phyloP scores from a whole-genome alignment of 2,113 vertebrate genomes.

The Lasiurus borealis region DNA sequence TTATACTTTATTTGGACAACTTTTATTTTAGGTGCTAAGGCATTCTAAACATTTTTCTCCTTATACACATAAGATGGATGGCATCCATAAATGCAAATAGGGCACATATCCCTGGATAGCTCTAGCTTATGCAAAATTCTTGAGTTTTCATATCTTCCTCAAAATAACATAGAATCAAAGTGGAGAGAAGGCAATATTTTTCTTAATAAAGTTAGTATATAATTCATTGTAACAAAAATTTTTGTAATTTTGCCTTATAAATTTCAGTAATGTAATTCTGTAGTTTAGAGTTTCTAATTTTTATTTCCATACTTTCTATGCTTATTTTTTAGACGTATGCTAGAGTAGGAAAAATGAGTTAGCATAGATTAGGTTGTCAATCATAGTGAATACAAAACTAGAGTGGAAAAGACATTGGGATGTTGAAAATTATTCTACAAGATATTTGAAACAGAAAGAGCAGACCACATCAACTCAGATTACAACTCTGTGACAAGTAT shows the following conservation, averaged over 20 bases:
- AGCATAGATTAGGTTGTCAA: background rate
- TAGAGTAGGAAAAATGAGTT: background rate
- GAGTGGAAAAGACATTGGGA: background rate
- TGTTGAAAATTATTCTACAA: background rate
- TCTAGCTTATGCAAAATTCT: background rate
- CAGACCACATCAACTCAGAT: background rate
- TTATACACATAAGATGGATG: background rate
- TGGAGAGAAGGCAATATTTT: background rate
- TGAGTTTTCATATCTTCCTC: background rate
- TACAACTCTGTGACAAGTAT: background rate
- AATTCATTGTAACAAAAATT: background rate
- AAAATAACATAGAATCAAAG: background rate
- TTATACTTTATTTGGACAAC: background rate
- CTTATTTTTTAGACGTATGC: background rate
- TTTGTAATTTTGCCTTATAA: background rate
- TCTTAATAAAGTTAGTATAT: background rate
- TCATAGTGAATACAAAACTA: background rate
- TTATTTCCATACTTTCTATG: background rate
- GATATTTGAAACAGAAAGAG: background rate
- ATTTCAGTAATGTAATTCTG: background rate
- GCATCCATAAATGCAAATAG: background rate
- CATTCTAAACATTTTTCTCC: background rate
- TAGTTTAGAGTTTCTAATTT: background rate
- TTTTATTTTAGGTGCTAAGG: background rate
- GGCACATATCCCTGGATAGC: background rate